Percentiles rank a stretch among this genome's conserved stretches.
These are phyloP conservation scores for Heliconius ethilla DNA, from an alignment of 2,888 invertebrate genomes.

Conservation along the genomic window DNA sequence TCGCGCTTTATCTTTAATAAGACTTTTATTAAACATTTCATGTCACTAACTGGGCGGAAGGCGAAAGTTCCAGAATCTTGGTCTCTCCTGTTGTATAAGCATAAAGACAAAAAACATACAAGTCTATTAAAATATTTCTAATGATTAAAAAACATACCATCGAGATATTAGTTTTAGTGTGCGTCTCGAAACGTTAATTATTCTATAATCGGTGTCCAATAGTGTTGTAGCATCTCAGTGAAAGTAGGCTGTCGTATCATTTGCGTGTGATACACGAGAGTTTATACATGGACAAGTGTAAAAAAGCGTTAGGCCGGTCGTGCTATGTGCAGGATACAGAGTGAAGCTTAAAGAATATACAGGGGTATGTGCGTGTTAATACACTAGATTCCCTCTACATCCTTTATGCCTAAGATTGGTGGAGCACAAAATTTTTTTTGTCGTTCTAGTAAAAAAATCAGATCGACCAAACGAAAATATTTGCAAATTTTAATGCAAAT, in stretches of 20 bases:
- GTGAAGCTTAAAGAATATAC: too few species aligned
- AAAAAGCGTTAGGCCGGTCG: too few species aligned
- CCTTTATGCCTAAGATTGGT: not conserved
- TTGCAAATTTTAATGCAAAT: not conserved
- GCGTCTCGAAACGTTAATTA: slow-evolving; percentile 16
- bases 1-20: too few species aligned
- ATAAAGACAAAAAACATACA: not conserved
- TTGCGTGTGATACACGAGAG: slow-evolving; percentile 26
- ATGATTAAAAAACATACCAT: slow-evolving; percentile 1
- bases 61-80: not conserved
- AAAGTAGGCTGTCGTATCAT: slow-evolving; percentile 28
- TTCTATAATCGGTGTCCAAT: slow-evolving; percentile 21
- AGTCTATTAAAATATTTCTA: not conserved
- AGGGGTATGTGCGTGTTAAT: too few species aligned
- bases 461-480: too few species aligned
- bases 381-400: not conserved
- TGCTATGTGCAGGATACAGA: too few species aligned
- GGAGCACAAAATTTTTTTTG: not conserved
- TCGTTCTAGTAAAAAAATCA: not conserved
- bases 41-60: not conserved
- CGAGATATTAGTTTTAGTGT: not conserved
- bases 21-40: too few species aligned
- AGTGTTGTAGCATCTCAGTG: slow-evolving; percentile 28
- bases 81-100: not conserved
- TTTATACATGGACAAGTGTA: not conserved